Conservation (phyloP, 2,797 vertebrate species). For the Luscinia luscinia region DNA sequence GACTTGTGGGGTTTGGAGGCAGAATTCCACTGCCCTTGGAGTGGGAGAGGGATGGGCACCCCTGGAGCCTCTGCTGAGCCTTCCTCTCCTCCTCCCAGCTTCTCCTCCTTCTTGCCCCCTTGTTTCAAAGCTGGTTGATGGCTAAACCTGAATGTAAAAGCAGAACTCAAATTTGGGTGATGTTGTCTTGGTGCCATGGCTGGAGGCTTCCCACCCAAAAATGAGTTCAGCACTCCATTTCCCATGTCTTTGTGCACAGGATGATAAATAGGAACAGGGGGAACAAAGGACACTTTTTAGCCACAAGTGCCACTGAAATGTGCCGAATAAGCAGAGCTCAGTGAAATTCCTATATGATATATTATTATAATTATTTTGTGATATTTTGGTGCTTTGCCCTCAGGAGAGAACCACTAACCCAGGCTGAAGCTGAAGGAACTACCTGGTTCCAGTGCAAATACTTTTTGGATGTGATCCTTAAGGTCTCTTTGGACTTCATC, state of each 20-base stretch:
- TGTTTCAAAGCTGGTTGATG: fast-evolving
- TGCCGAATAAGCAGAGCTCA: neutral
- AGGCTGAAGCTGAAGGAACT: neutral
- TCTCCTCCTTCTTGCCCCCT: too few species aligned
- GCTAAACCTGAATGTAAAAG: fast-evolving
- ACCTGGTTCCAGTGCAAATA: neutral
- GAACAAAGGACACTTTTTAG: neutral
- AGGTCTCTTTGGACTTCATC: neutral
- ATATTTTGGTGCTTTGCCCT: neutral
- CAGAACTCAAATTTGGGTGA: neutral
- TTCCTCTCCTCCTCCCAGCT: neutral
- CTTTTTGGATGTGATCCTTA: neutral
- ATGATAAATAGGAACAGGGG: fast-evolving
- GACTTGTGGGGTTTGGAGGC: neutral
- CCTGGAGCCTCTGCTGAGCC: neutral
- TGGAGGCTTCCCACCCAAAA: neutral
- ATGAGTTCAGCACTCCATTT: neutral
- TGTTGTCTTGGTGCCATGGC: fast-evolving
- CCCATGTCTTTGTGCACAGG: fast-evolving
- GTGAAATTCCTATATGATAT: neutral
- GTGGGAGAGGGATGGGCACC: neutral
- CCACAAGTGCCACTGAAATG: neutral
- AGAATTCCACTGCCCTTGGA: neutral
- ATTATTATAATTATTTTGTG: neutral
- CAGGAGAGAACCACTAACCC: neutral